phyloP scores from a whole-genome alignment of 2,797 vertebrate species.

The Sebastes cheni region DNA sequence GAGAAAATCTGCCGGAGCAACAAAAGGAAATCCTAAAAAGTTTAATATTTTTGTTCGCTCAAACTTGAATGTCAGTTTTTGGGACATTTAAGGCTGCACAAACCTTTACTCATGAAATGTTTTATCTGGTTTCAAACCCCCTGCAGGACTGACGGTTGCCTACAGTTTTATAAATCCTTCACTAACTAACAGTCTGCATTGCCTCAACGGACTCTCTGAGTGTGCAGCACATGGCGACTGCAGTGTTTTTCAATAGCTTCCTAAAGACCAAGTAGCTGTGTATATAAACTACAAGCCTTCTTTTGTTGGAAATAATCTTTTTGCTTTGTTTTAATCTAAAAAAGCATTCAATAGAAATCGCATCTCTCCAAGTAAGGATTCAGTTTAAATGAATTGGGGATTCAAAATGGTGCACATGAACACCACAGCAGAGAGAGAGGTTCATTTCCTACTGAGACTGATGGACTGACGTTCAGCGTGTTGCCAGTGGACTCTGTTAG shows the following conservation, averaged over 20 bases:
- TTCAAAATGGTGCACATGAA: slow-evolving; percentile 27
- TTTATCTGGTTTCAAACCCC: neutral
- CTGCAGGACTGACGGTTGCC: neutral
- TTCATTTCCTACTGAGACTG: slow-evolving; percentile 24
- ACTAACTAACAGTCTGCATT: slow-evolving; percentile 1
- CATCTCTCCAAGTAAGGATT: slow-evolving; percentile 26
- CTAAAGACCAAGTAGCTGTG: slow-evolving; percentile 70
- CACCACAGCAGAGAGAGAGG: neutral
- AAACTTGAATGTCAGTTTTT: slow-evolving; percentile 21
- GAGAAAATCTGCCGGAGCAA: slow-evolving; percentile 19
- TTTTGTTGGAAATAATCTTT: slow-evolving; percentile 38
- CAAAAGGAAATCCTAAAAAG: slow-evolving; percentile 10
- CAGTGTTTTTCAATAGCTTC: slow-evolving; percentile 51
- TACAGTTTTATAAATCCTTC: slow-evolving; percentile 28
- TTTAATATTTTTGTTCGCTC: neutral
- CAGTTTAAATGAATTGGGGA: slow-evolving; percentile 34
- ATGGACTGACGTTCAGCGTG: slow-evolving; percentile 14
- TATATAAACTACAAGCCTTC: slow-evolving; percentile 49
- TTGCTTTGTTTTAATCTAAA: slow-evolving; percentile 25
- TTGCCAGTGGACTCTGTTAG: slow-evolving; percentile 36
- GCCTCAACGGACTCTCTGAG: slow-evolving; percentile 12
- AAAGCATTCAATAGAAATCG: slow-evolving; percentile 15
- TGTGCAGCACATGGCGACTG: slow-evolving; percentile 21
- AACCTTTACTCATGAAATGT: neutral
- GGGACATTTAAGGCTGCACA: slow-evolving; percentile 23